Evolutionary conservation across 1,140 invertebrate genomes (phyloP).

Genomic region (Solenopsis invicta): DNA sequence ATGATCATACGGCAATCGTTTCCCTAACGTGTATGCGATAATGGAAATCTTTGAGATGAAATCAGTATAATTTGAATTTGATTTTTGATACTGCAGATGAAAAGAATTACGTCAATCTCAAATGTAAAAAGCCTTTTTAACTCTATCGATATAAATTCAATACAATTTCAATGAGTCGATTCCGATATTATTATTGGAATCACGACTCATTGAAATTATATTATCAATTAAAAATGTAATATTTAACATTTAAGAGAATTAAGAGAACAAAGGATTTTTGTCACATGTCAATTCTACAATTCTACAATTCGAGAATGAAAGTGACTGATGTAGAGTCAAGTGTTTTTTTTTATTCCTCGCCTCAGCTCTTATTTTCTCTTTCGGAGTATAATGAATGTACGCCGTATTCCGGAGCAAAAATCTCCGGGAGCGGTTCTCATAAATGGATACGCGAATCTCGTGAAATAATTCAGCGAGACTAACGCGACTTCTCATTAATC

Average conservation of each 20-base stretch:
- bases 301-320: background rate
- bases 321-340: slow-evolving; percentile 6
- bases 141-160: background rate
- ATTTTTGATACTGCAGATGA: background rate
- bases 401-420: slow-evolving; percentile 47
- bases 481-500: slow-evolving; percentile 60
- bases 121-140: background rate
- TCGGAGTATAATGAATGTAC: slow-evolving; percentile 16
- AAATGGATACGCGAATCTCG: slow-evolving; percentile 58
- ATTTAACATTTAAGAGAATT: background rate
- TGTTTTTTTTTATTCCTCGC: background rate
- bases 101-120: background rate
- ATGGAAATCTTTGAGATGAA: background rate
- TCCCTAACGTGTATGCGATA: background rate
- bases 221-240: background rate
- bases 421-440: slow-evolving; percentile 50
- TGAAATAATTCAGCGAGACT: slow-evolving; percentile 63
- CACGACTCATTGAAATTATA: background rate
- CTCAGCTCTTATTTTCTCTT: slow-evolving; percentile 25
- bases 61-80: background rate
- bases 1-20: background rate
- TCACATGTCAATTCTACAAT: background rate
- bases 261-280: background rate
- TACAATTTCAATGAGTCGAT: too few relatives aligned
- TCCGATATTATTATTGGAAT: too few relatives aligned